A percentile compares a stretch with the other conserved stretches of the same genome.
These are phyloP conservation scores for Mycetomoellerius zeteki DNA, from an alignment of 1,140 invertebrate genomes.

Conservation along the genomic window DNA sequence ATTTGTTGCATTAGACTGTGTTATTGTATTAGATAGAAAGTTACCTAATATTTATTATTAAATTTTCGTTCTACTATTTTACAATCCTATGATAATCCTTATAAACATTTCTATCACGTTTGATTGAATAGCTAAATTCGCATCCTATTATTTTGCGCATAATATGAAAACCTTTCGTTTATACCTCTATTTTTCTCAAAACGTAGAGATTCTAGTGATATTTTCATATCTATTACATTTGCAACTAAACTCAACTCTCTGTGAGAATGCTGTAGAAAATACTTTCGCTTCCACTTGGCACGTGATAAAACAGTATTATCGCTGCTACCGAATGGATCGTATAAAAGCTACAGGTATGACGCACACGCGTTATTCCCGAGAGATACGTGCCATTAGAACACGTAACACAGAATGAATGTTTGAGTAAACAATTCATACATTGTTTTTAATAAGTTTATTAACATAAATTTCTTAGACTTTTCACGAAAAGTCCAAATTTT, in stretches of 20 bases:
- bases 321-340: conserved; percentile 37
- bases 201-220: neutral
- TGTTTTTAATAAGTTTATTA: conserved; percentile 14
- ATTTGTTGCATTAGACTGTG: neutral
- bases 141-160: neutral
- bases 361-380: conserved; percentile 37
- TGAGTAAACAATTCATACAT: conserved; percentile 26
- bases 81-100: neutral
- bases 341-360: conserved; percentile 31
- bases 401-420: conserved; percentile 20
- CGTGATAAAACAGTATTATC: conserved; percentile 46
- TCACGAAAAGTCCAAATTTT: neutral
- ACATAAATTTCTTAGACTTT: neutral
- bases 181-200: neutral
- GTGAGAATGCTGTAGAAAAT: conserved; percentile 4
- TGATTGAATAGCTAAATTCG: neutral
- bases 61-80: neutral
- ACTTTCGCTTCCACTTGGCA: conserved; percentile 22
- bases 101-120: neutral
- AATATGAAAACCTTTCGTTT: neutral
- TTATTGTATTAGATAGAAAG: conserved; percentile 1
- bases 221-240: conserved; percentile 34
- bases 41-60: neutral
- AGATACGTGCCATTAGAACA: conserved; percentile 23
- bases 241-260: conserved; percentile 23